Base-by-base conservation (phyloP, 2,113 vertebrate genomes). In the Dinomys branickii region DNA sequence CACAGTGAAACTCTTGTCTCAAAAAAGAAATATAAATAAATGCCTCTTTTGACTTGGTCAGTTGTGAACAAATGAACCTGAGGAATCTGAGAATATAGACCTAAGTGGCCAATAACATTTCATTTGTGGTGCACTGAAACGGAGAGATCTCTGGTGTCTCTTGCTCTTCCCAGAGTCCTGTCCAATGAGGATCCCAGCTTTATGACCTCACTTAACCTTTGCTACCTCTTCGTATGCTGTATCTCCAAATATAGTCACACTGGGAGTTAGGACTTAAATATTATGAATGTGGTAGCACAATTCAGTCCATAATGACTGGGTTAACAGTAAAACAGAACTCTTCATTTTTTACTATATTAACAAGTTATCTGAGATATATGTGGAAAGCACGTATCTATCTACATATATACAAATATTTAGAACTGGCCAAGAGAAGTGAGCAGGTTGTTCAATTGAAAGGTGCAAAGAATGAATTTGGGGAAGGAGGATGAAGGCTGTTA, bases 301-400 rank as follows among this genome's bases (percentile, higher is more conserved):
- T 69, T 94, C 33, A 91, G 77, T 88, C 33, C 78, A 35, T 75
- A 81, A 90, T 58, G 91, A 77, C 33, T 44, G 5, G 14, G 67
- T 95, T 91, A 86, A 83, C 4, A 83, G 26, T 90, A 92, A 95
- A 95, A 67, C 22, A 86, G 35, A 93, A 47, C 69, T 86, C 69
- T 81, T 81, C 88, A 14, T 59, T 84, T 90, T 95, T 96, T 90
- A 95, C 35, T 85, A 96, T 94, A 93, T 77, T 65, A 95, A 26
- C 54, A 91, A 7, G 28, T 90, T 73, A 44, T 83, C 71, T 75
- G 61, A 83, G 28, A 90, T 81, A 22, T 82, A 77, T 81, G 35
- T 65, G 20, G 10, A 5, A 11, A 67, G 41, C 44, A 85, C 26
- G 17, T 94, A 77, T 89, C 63, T 85, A 89, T 30, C 14, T 85